Percentiles rank a stretch among this genome's conserved stretches.
Conservation (phyloP, 2,113 vertebrate genomes). For the Stegastes partitus region DNA sequence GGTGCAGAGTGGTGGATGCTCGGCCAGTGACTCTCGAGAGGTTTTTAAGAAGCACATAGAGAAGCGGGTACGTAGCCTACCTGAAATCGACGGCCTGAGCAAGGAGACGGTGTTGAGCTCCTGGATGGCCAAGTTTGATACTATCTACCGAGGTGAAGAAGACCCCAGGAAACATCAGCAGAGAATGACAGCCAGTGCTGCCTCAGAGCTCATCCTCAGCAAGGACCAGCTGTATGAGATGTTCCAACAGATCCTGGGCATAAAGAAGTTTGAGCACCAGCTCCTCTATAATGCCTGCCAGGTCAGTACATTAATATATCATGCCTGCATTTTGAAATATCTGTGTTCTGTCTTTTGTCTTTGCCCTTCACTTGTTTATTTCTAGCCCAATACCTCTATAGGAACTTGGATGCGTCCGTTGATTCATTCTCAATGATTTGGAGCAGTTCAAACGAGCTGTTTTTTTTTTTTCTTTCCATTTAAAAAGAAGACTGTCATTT, state of each 20-base stretch:
- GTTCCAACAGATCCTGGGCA: conserved; percentile 98
- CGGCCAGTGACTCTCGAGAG: conserved; percentile 94
- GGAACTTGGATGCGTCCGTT: not conserved
- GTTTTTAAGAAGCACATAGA: conserved; percentile 99
- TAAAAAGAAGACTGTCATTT: too few relatives aligned
- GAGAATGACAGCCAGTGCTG: conserved; percentile 94
- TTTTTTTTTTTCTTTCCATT: too few relatives aligned
- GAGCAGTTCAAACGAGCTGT: too few relatives aligned
- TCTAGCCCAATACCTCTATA: not conserved
- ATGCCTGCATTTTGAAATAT: not conserved
- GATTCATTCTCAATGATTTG: too few relatives aligned
- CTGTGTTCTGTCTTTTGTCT: not conserved
- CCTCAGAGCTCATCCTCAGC: conserved; percentile 98
- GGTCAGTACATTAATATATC: conserved; percentile 82
- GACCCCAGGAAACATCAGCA: conserved; percentile 97
- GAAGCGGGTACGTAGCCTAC: conserved; percentile 96
- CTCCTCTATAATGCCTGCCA: conserved; percentile 98
- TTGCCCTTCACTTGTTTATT: not conserved
- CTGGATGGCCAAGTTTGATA: conserved; percentile 98
- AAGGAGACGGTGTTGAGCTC: conserved; percentile 99
- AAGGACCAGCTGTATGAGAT: conserved; percentile 99
- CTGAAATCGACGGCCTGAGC: conserved; percentile 97
- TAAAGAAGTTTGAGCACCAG: conserved; percentile 99
- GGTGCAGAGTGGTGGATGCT: conserved; percentile 98
- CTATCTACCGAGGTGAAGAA: conserved; percentile 97